phyloP scores from a whole-genome alignment of 2,888 invertebrate genomes.

The Eristalis pertinax region DNA sequence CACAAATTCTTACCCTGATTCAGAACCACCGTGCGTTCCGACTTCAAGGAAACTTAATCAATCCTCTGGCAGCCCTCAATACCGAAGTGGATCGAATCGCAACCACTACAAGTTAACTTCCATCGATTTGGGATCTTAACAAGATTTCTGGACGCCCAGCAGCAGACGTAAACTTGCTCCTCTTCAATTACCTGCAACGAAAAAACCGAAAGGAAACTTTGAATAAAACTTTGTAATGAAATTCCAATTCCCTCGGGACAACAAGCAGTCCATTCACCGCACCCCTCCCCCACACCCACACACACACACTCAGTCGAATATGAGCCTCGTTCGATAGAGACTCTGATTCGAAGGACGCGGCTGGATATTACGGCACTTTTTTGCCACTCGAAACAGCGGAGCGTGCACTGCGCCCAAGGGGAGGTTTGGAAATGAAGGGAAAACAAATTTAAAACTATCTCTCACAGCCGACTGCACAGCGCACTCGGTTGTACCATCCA shows the following conservation, averaged over 20 bases:
- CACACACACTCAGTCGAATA: background rate
- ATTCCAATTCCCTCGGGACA: constrained; percentile 25
- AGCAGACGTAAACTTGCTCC: background rate
- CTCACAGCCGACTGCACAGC: too few species aligned
- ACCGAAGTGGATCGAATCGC: too few species aligned
- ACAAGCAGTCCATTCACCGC: constrained; percentile 3
- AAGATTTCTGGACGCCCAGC: background rate
- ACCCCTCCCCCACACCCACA: background rate
- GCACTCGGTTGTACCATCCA: background rate
- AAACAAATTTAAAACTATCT: background rate
- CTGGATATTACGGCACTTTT: background rate
- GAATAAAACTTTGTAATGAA: constrained; percentile 53
- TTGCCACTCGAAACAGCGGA: background rate
- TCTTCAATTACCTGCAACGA: constrained; percentile 46
- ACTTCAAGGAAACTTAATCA: too few species aligned
- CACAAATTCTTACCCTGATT: too few species aligned
- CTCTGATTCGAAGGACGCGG: constrained; percentile 9
- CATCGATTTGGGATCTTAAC: too few species aligned
- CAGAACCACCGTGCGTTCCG: too few species aligned
- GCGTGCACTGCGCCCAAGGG: background rate
- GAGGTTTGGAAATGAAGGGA: background rate
- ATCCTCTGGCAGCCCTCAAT: too few species aligned
- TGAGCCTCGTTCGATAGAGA: background rate
- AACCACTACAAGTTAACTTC: too few species aligned
- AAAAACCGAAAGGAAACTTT: constrained; percentile 11